Conservation (phyloP, 2,888 invertebrate genomes). For the Operophtera brumata region DNA sequence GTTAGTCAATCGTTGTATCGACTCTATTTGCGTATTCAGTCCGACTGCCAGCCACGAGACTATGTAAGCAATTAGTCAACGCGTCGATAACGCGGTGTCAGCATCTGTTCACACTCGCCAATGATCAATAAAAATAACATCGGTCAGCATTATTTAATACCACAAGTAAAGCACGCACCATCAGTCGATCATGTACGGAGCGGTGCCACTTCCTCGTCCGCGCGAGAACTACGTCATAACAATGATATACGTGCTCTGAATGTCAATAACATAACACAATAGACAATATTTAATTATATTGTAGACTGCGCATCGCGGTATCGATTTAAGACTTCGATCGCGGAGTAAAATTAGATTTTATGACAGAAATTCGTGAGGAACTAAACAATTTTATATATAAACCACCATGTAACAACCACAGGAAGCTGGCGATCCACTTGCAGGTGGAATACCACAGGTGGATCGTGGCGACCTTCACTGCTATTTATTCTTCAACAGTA, state of each 20-base stretch:
- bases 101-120: constrained; percentile 49
- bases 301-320: constrained; percentile 30
- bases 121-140: constrained; percentile 43
- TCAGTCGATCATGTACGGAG: constrained; percentile 1
- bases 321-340: constrained; percentile 29
- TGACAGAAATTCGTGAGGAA: constrained; percentile 32
- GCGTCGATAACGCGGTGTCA: constrained; percentile 61
- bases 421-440: constrained; percentile 28
- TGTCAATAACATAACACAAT: constrained; percentile 48
- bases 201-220: constrained; percentile 34
- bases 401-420: constrained; percentile 26
- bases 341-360: constrained; percentile 32
- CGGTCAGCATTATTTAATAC: constrained; percentile 13
- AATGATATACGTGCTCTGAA: constrained; percentile 45
- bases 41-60: constrained; percentile 54
- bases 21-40: constrained; percentile 67
- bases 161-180: neutral
- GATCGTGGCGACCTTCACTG: constrained; percentile 36
- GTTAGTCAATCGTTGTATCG: constrained; percentile 65
- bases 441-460: constrained; percentile 44
- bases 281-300: constrained; percentile 43
- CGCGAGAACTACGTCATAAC: constrained; percentile 39
- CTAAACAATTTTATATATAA: constrained; percentile 27
- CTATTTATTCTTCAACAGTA: constrained; percentile 7
- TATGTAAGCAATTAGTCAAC: constrained; percentile 75